Percentiles rank a stretch among this genome's conserved stretches.
Conservation (phyloP, 2,797 vertebrate species). For the Catharus ustulatus region DNA sequence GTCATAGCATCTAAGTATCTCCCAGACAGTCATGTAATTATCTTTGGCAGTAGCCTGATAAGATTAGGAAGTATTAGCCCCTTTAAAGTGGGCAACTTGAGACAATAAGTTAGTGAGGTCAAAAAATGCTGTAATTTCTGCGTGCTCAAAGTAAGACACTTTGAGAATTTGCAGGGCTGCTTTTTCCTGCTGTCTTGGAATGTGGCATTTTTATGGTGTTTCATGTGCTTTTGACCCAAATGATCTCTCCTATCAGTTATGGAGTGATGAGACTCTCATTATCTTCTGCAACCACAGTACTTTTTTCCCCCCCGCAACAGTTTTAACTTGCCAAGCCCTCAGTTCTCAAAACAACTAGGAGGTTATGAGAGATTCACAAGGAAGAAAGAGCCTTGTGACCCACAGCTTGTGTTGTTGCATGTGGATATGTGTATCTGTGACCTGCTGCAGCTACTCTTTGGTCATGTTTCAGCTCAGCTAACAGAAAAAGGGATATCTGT, state of each 20-base stretch:
- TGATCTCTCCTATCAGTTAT: not conserved
- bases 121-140: constrained; percentile 6
- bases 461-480: not conserved
- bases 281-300: not conserved
- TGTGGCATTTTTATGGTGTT: not conserved
- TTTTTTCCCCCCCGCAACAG: rapidly evolving
- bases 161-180: not conserved
- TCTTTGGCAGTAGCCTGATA: constrained; percentile 29
- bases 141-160: not conserved
- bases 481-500: not conserved
- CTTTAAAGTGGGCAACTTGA: constrained; percentile 19
- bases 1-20: not conserved
- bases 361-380: not conserved
- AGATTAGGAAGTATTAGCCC: constrained; percentile 39
- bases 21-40: not conserved
- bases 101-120: not conserved
- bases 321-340: not conserved
- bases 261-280: not conserved
- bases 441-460: not conserved
- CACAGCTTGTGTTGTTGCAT: not conserved
- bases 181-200: not conserved
- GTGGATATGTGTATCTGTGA: not conserved
- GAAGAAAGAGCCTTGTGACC: not conserved
- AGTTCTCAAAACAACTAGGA: not conserved
- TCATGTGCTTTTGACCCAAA: not conserved